Percentiles rank a stretch among this genome's conserved stretches.
Conservation (phyloP, 2,888 invertebrate genomes). For the Chromoteleia sp. region DNA sequence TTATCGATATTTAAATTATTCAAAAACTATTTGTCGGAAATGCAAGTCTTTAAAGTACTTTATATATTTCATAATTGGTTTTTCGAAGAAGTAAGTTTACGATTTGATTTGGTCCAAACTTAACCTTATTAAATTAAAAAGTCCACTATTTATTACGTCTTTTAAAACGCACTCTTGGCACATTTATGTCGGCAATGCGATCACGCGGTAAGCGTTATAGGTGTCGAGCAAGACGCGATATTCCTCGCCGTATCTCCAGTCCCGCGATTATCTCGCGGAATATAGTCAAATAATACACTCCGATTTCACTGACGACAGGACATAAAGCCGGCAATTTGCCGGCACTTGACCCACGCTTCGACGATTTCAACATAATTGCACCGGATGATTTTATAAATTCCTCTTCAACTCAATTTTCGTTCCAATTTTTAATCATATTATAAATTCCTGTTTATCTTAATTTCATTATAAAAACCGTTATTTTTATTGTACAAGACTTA, state of each 20-base stretch:
- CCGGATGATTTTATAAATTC: constrained; percentile 26
- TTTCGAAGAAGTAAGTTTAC: constrained; percentile 6
- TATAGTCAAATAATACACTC: constrained; percentile 72
- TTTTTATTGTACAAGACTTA: no score
- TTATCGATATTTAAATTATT: no score
- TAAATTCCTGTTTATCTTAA: not conserved
- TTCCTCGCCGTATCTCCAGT: constrained; percentile 37
- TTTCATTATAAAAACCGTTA: no score
- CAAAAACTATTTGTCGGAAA: no score
- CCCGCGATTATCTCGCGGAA: constrained; percentile 59
- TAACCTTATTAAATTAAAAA: constrained; percentile 48
- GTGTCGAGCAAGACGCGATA: constrained; percentile 55
- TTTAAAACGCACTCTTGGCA: constrained; percentile 41
- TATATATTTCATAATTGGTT: constrained; percentile 4
- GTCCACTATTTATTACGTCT: constrained; percentile 35
- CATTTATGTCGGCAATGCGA: constrained; percentile 50
- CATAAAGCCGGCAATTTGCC: constrained; percentile 72
- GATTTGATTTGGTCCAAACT: constrained; percentile 19
- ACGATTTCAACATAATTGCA: constrained; percentile 66
- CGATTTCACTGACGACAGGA: constrained; percentile 74
- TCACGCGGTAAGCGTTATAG: constrained; percentile 45
- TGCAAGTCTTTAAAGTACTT: not conserved
- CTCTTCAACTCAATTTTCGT: constrained; percentile 13
- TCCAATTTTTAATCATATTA: not conserved
- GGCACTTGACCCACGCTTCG: constrained; percentile 66